Conservation (phyloP, 2,113 vertebrate species). For the Cyphomyrus discorhynchus region DNA sequence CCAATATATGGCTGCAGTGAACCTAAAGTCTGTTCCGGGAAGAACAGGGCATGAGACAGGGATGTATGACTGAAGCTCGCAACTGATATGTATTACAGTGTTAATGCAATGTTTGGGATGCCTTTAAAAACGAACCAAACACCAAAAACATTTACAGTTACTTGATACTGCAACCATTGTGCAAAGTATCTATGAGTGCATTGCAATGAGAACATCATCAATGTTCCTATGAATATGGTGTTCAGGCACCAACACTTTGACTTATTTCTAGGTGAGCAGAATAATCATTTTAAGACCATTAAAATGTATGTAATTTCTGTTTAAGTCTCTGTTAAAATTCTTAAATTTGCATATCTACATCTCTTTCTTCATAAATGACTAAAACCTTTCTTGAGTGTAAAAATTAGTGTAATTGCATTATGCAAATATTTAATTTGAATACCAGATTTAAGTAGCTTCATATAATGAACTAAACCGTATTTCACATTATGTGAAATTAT, state of each 20-base stretch:
- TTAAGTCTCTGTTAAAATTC: not conserved
- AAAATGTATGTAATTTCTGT: not conserved
- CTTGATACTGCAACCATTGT: not conserved
- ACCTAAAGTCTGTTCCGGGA: not conserved
- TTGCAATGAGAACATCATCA: not conserved
- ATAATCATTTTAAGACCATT: not conserved
- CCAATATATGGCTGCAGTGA: not conserved
- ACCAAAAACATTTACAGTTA: not conserved
- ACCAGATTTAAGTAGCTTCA: not conserved
- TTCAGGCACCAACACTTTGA: conserved; percentile 68
- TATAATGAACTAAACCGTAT: not conserved
- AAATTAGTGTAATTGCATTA: conserved; percentile 2
- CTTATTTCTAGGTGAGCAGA: not conserved
- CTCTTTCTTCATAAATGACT: not conserved
- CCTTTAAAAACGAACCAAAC: not conserved
- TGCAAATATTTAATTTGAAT: conserved; percentile 9
- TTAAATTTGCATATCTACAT: not conserved
- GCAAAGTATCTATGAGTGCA: not conserved
- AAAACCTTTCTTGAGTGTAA: not conserved
- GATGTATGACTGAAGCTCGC: not conserved
- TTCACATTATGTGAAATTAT: not conserved
- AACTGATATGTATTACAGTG: not conserved
- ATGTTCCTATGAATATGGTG: not conserved
- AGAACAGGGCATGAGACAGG: not conserved
- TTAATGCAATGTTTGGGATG: not conserved